Base-by-base conservation (phyloP, 2,888 invertebrate genomes). In the Leucozona laternaria region DNA sequence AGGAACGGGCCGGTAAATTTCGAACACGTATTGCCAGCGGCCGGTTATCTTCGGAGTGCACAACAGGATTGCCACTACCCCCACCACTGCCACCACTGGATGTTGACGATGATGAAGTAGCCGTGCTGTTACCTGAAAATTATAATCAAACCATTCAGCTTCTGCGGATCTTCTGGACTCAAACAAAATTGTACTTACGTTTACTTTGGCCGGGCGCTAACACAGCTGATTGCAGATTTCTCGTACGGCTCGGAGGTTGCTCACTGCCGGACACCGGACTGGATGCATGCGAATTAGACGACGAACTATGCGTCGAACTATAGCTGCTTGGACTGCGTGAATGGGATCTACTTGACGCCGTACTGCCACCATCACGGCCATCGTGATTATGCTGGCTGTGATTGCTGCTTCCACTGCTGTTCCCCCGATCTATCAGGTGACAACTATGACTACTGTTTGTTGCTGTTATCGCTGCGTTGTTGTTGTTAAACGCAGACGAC, bases 11-110 rank as follows among this genome's bases (percentile, higher is more conserved):
- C 88, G 98, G 98, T 91, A 98, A 94, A 93, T 98, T 98, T 91
- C 97, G 95, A 89, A 98, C 97, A 93, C 97, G 97, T 91, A 98
- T 97, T 88, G 97, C 97, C 90, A 97, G 93, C 82, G 97, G 97
- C 91, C 97, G 94, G 90, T 95, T 94, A 89, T 93, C 93, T 90
- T 93, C 93, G 90, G 93, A 92, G 91, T 93, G 93, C 88, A 93
- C 93, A 89, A 92, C 92, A 68, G 92, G 92, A 90, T 92, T 93
- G 76, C 90, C 90, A 48, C 66, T 66, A 79, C 90, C 89, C 37
- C 68, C 68, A 71, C 90, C 89, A 58, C 90, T 89, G 50, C 89
- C 88, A 77, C 91, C 90, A 90, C 91, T 91, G 89, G 91, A 89
- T 90, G 91, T 91, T 89, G 90, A 89, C 28, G 86, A 81, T 88